These are phyloP conservation scores for Nyctibius grandis DNA, from an alignment of 2,797 vertebrate species.

Conservation along the genomic window DNA sequence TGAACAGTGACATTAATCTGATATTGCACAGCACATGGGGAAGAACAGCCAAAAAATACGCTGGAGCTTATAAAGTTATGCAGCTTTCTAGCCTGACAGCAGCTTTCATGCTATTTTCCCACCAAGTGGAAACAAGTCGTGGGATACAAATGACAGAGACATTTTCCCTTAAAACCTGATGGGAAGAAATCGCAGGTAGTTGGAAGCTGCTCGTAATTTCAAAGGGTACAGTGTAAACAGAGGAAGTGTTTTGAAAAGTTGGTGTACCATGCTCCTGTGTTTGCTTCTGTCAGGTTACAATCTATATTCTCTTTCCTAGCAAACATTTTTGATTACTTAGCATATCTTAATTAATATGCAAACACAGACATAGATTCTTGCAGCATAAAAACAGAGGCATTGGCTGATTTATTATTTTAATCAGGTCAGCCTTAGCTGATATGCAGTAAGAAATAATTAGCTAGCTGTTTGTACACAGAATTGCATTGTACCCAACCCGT, in stretches of 20 bases:
- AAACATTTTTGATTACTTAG: conserved; percentile 27
- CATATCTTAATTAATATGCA: conserved; percentile 52
- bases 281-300: conserved; percentile 12
- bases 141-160: not conserved
- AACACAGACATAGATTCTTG: conserved; percentile 4
- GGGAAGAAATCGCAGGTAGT: not conserved
- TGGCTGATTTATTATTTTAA: conserved; percentile 69
- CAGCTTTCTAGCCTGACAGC: conserved; percentile 4
- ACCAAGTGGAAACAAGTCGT: not conserved
- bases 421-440: conserved; percentile 57
- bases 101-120: conserved; percentile 15
- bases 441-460: conserved; percentile 60
- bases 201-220: not conserved
- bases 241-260: not conserved
- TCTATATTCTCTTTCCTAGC: not conserved
- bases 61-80: not conserved
- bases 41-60: conserved; percentile 29
- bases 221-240: not conserved
- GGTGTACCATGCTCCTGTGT: not conserved
- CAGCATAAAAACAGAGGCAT: conserved; percentile 29
- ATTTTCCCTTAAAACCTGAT: not conserved
- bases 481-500: not conserved
- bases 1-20: conserved; percentile 59
- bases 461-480: conserved; percentile 37
- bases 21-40: not conserved